These are phyloP conservation scores for Octopus bimaculoides DNA, from an alignment of 1,140 invertebrate species.

Conservation along the genomic window DNA sequence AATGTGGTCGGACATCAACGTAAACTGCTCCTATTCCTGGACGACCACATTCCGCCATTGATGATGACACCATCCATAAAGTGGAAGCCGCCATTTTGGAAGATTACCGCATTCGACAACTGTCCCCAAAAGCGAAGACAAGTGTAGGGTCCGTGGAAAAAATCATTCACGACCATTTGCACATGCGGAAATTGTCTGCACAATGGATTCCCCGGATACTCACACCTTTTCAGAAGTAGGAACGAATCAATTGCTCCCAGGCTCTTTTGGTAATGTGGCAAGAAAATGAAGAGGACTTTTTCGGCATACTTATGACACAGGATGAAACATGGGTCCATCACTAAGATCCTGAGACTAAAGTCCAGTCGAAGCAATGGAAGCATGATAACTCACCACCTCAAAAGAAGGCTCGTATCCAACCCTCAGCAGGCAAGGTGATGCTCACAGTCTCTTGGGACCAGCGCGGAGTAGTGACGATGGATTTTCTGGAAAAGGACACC, in stretches of 20 bases:
- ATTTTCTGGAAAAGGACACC: constrained; percentile 4
- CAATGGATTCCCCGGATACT: background rate
- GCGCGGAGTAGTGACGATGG: background rate
- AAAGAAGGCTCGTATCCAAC: background rate
- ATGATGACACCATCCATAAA: background rate
- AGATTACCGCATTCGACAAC: background rate
- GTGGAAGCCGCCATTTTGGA: constrained; percentile 6
- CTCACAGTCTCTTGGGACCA: constrained; percentile 1
- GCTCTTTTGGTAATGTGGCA: background rate
- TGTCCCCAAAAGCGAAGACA: background rate
- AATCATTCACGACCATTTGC: background rate
- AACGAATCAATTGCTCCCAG: constrained; percentile 1
- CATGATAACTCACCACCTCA: background rate
- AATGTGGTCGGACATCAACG: background rate
- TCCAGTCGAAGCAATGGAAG: background rate
- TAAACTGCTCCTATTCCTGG: background rate
- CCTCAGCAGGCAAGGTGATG: background rate
- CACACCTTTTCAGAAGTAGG: background rate
- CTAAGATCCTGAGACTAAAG: background rate
- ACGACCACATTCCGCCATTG: background rate
- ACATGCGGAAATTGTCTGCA: background rate
- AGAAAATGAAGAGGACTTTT: background rate
- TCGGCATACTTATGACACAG: background rate
- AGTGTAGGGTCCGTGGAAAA: background rate
- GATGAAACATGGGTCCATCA: background rate